Evolutionary conservation across 2,113 vertebrate species (phyloP), one percentile per base, ranked within the genome.

Genomic region (Suncus etruscus): DNA sequence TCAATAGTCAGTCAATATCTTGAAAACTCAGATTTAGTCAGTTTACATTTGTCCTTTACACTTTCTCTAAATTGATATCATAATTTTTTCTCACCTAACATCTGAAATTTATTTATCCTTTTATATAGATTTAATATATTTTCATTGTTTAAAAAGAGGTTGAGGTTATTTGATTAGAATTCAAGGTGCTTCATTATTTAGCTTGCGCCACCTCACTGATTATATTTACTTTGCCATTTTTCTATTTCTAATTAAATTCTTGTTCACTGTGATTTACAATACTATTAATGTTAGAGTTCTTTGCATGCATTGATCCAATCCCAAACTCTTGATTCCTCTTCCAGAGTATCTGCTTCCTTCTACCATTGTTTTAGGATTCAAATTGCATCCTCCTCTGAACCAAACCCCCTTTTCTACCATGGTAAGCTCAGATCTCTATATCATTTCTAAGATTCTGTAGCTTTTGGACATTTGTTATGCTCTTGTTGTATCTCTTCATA

Each of bases 121-220:
- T 15, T 78, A 85, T 82, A n/a, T 45, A 83, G 86, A 12, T 86
- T 39, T 63, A 39, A 75, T 81, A 11, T 4, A 50, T 81, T 90
- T 82, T 51, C 11, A 14, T 70, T 51, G 27, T 84, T 72, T 11
- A 73, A 18, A 72, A 65, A 70, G 51, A 87, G 7, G 20, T 22
- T 78, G 65, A 78, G 31, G 14, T 66, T 47, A 47, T 78, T 83
- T 90, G 10, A 25, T 83, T 78, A 25, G 54, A 11, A 24, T 92
- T 85, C 31, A 66, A 72, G 86, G 29, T 25, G 48, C 18, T 77
- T 72, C 81, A 48, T 65, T 24, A 81, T 31, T 58, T 86, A 69
- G 11, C 10, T 63, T 6, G 16, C 24, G 24, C 22, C n/a, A 25
- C 15, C 15, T 89, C 63, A 51, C 11, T 12, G 51, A 54, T 54